Evolutionary conservation across 2,113 vertebrate species (phyloP), one percentile per base, ranked within the genome.

Genomic region (Otolemur garnettii): DNA sequence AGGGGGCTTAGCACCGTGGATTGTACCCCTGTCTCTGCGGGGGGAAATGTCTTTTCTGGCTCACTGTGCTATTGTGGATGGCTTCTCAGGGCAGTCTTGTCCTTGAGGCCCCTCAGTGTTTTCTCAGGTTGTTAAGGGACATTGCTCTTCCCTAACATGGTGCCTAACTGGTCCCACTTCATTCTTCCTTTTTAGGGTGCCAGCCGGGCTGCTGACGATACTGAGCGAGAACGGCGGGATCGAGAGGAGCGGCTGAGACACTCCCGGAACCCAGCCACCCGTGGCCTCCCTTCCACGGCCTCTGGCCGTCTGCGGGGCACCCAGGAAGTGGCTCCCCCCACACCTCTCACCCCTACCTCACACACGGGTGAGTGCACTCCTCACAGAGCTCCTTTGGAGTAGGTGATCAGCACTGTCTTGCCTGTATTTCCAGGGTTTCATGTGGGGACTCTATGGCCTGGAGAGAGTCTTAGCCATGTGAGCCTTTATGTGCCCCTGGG

Each of bases 201-300:
- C 95, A 99, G 99, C 98, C 98, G 99, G 95, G 99, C 99, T 0
- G 99, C 98, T 10, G 99, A 99, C 92, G 99, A 99, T 26, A 99
- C 99, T 0, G 99, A 99, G 88, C 98, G 99, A 72, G 99, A 99
- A 96, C 98, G 99, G 93, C 98, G 99, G 95, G 99, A 99, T 89
- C 98, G 99, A 30, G 99, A 99, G 98, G 99, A 99, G 88, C 98
- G 99, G 62, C 86, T 99, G 97, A 99, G 99, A 96, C 99, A 99
- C 72, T 97, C 99, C 45, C 99, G 99, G 89, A 99, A 99, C 97
- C 99, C 99, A 8, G 99, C 98, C 22, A 98, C 99, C 57, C 98
- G 99, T 15, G 99, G 99, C 66, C 98, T 99, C 77, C 99, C 99
- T 88, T 99, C 99, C 90, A 99, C 99, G 0, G 99, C 99, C 95